Percentiles rank a stretch among this genome's conserved stretches.
phyloP scores from a whole-genome alignment of 1,140 invertebrate species.

The Muscidifurax raptorellus region DNA sequence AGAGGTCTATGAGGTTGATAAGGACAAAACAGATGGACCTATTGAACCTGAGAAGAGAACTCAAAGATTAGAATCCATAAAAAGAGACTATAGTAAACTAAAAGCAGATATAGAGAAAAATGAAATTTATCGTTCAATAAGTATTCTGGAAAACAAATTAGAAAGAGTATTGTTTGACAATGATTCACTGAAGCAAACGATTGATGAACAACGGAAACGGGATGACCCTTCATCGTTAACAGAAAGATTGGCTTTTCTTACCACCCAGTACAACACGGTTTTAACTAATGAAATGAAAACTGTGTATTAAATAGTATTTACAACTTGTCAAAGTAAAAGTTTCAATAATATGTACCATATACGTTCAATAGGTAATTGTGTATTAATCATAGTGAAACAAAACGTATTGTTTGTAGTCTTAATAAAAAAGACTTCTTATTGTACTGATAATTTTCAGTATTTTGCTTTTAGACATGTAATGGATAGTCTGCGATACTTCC shows the following conservation, averaged over 20 bases:
- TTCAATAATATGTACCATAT: too few species aligned
- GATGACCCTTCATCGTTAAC: neutral
- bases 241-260: conserved; percentile 8
- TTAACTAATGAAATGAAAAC: conserved; percentile 43
- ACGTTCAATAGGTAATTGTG: too few species aligned
- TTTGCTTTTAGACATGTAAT: too few species aligned
- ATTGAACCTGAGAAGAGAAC: conserved; percentile 56
- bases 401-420: too few species aligned
- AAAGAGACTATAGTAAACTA: conserved; percentile 62
- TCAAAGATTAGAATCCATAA: conserved; percentile 58
- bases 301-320: neutral
- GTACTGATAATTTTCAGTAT: too few species aligned
- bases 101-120: conserved; percentile 65
- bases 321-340: too few species aligned
- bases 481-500: too few species aligned
- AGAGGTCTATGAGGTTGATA: conserved; percentile 60
- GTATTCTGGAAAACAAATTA: conserved; percentile 65
- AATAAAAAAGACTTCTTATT: too few species aligned
- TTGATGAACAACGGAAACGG: neutral
- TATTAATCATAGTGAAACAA: too few species aligned
- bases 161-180: conserved; percentile 46
- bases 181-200: neutral
- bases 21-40: conserved; percentile 53
- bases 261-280: conserved; percentile 29
- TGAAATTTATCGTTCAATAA: conserved; percentile 68